Evolutionary conservation across 2,113 vertebrate species (phyloP).

Genomic region (Poecile atricapillus): DNA sequence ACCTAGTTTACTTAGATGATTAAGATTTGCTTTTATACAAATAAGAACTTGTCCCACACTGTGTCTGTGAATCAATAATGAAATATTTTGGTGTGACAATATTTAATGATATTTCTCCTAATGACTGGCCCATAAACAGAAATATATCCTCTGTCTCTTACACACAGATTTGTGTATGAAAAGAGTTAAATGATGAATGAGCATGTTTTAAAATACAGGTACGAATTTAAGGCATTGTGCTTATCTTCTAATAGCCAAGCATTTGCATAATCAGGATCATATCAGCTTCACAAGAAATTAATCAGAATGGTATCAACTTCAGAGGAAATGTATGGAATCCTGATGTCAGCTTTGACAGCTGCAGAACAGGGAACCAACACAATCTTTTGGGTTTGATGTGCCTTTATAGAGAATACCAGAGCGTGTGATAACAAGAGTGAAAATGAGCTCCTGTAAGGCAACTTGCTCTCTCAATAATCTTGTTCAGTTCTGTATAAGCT

Average conservation of each 20-base stretch:
- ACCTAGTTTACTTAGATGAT: neutral
- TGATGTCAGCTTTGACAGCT: slow-evolving; percentile 14
- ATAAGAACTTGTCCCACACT: neutral
- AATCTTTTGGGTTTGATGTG: neutral
- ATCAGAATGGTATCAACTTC: neutral
- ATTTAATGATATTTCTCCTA: neutral
- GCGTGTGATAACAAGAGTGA: neutral
- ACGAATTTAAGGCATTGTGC: neutral
- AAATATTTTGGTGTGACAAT: neutral
- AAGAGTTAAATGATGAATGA: neutral
- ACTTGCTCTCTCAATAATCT: neutral
- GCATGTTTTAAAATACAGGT: neutral
- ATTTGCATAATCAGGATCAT: neutral
- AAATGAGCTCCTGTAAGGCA: neutral
- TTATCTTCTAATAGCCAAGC: neutral
- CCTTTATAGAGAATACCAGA: neutral
- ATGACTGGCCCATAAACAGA: neutral
- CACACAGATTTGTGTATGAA: neutral
- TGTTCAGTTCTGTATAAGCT: neutral
- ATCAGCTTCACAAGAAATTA: neutral
- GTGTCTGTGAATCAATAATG: neutral
- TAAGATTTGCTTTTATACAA: neutral
- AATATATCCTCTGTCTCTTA: neutral
- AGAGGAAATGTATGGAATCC: neutral
- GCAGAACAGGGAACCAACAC: neutral